phyloP scores from a whole-genome alignment of 2,113 vertebrate species.

The Gallinago media region DNA sequence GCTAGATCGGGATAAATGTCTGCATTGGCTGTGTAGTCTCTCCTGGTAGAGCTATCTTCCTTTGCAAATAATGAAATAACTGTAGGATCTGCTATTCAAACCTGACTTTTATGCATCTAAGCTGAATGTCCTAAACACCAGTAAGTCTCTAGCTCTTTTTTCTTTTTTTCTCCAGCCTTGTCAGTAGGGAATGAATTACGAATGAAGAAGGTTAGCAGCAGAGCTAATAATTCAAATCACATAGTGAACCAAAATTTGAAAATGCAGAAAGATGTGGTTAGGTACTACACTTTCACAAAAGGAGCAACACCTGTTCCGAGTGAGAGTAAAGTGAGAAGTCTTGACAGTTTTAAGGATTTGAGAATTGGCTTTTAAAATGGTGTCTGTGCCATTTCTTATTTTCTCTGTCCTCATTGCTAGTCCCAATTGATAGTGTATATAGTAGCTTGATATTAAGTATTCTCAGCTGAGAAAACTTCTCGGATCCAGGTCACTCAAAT shows the following conservation, averaged over 20 bases:
- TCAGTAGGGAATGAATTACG: background rate
- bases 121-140: background rate
- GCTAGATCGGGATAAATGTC: background rate
- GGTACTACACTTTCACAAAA: background rate
- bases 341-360: background rate
- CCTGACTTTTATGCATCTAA: background rate
- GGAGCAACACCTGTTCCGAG: background rate
- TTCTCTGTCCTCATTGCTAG: background rate
- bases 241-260: background rate
- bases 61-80: background rate
- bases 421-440: background rate
- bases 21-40: background rate
- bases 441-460: background rate
- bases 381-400: background rate
- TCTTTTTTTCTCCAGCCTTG: background rate
- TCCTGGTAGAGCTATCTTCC: background rate
- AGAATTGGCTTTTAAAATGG: background rate
- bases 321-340: background rate
- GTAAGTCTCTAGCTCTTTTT: background rate
- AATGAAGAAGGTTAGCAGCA: background rate
- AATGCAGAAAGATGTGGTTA: background rate
- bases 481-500: background rate
- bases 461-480: background rate
- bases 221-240: background rate
- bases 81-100: background rate